These are phyloP conservation scores for Pyrochroa serraticornis DNA, from an alignment of 2,888 invertebrate species.

Conservation along the genomic window DNA sequence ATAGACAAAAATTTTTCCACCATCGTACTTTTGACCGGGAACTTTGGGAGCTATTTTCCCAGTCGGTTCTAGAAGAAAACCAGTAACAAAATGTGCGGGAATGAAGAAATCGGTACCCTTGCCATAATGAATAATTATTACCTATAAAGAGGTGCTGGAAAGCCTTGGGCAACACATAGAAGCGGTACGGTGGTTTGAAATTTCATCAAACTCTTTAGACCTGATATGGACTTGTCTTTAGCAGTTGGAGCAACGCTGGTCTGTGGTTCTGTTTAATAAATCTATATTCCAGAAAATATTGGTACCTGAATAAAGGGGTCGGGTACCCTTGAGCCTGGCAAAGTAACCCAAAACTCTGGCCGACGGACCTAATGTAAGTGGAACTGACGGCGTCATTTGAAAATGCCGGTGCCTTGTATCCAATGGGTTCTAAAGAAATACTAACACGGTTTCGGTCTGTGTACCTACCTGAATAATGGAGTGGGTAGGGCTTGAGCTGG, in stretches of 20 bases:
- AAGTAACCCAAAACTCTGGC: conserved; percentile 55
- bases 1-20: conserved; percentile 67
- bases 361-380: conserved; percentile 57
- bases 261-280: conserved; percentile 60
- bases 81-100: not conserved
- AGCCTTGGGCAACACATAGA: conserved; percentile 60
- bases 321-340: conserved; percentile 68
- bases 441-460: conserved; percentile 32
- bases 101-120: conserved; percentile 21
- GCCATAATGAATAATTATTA: conserved; percentile 53
- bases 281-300: conserved; percentile 56
- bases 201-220: conserved; percentile 53
- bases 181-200: conserved; percentile 52
- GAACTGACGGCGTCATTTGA: conserved; percentile 58
- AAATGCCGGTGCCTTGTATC: conserved; percentile 62
- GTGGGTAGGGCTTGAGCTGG: conserved; percentile 66
- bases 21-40: conserved; percentile 60
- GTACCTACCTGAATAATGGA: conserved; percentile 21
- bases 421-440: conserved; percentile 61
- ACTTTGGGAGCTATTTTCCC: conserved; percentile 68
- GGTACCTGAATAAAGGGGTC: conserved; percentile 68
- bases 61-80: conserved; percentile 60
- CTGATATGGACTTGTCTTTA: conserved; percentile 58
- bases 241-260: conserved; percentile 58
- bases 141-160: conserved; percentile 63